Conservation (phyloP, 1,140 invertebrate genomes). For the Drosophila sp. region DNA sequence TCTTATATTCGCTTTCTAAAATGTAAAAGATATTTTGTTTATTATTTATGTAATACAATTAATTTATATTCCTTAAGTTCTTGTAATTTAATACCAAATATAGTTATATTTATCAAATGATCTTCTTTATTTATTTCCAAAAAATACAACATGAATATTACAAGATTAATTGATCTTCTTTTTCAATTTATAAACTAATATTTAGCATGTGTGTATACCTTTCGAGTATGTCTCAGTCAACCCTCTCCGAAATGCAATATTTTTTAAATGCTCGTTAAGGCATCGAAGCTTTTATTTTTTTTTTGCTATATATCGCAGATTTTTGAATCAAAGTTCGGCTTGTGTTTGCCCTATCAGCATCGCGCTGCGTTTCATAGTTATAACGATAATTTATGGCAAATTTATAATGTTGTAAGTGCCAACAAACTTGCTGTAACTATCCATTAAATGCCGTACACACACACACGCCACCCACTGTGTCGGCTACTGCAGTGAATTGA, state of each 20-base stretch:
- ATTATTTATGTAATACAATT: too few species aligned
- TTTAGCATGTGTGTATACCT: background rate
- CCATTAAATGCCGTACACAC: constrained; percentile 59
- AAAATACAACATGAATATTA: too few species aligned
- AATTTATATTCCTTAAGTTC: too few species aligned
- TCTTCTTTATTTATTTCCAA: too few species aligned
- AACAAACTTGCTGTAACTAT: constrained; percentile 81
- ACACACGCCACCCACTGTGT: constrained; percentile 50
- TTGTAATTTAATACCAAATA: too few species aligned
- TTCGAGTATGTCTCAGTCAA: background rate
- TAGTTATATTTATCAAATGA: too few species aligned
- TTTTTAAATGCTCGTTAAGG: constrained; percentile 21
- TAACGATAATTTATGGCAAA: constrained; percentile 77
- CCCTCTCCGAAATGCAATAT: background rate
- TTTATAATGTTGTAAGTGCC: constrained; percentile 80
- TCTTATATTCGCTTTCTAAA: too few species aligned
- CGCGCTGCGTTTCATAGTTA: constrained; percentile 50
- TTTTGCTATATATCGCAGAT: constrained; percentile 6
- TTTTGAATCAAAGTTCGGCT: constrained; percentile 45
- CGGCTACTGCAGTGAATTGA: constrained; percentile 33
- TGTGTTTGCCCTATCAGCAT: constrained; percentile 46
- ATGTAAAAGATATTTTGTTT: too few species aligned
- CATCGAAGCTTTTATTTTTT: background rate
- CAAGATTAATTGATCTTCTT: too few species aligned
- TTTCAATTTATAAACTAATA: too few species aligned